Evolutionary conservation across 1,140 invertebrate genomes (phyloP).

Genomic region (Mamestra configurata): DNA sequence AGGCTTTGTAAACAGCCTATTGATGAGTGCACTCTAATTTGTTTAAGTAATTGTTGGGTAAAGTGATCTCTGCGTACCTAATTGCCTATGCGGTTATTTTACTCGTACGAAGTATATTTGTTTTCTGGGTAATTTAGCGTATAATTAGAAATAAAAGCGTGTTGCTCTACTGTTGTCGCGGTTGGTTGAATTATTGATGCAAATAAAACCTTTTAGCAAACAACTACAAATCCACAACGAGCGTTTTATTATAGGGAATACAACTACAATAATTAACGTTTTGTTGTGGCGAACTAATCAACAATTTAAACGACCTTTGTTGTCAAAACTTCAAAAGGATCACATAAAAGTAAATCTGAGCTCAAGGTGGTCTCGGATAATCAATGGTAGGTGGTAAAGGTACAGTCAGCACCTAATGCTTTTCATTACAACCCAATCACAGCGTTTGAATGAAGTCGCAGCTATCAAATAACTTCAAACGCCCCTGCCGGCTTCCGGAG

Average conservation of each 20-base stretch:
- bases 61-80: background rate
- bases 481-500: background rate
- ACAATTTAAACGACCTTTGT: background rate
- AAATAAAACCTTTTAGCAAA: background rate
- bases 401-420: too few species aligned
- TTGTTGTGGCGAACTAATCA: background rate
- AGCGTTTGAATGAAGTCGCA: too few species aligned
- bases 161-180: background rate
- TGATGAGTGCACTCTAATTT: constrained; percentile 5
- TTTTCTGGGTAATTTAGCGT: background rate
- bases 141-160: background rate
- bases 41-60: constrained; percentile 18
- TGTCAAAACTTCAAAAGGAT: constrained; percentile 32
- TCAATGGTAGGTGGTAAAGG: background rate
- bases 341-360: background rate
- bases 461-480: constrained; percentile 22
- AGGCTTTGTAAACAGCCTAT: constrained; percentile 20
- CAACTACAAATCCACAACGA: background rate
- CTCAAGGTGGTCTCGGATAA: constrained; percentile 2
- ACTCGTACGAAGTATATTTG: background rate
- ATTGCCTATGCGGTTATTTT: background rate
- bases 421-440: too few species aligned
- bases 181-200: background rate
- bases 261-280: background rate
- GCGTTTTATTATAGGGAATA: background rate